Conservation (phyloP, 2,888 invertebrate species). For the Thymelicus acteon region DNA sequence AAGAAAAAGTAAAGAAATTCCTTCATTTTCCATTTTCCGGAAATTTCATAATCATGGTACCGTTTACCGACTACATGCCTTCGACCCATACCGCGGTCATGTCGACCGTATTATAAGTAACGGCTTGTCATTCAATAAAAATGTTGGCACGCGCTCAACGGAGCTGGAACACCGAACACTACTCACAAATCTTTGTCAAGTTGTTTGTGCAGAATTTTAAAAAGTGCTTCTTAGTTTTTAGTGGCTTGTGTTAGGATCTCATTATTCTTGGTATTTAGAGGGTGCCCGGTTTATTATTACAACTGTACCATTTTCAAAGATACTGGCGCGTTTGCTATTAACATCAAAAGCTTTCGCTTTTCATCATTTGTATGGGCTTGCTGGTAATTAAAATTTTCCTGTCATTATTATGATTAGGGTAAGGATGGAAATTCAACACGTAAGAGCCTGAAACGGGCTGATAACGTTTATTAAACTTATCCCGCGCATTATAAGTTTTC, state of each 20-base stretch:
- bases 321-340: neutral
- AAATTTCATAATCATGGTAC: too few species aligned
- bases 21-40: too few species aligned
- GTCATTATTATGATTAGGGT: too few species aligned
- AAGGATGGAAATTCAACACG: too few species aligned
- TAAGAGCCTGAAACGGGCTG: too few species aligned
- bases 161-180: slow-evolving; percentile 2
- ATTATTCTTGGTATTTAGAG: neutral
- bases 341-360: too few species aligned
- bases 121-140: slow-evolving; percentile 25
- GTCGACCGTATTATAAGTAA: slow-evolving; percentile 21
- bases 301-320: neutral
- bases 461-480: too few species aligned
- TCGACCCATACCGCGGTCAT: neutral
- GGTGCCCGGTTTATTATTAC: neutral
- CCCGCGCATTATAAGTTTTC: too few species aligned
- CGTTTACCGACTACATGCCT: neutral
- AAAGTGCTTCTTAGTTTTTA: neutral
- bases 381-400: too few species aligned
- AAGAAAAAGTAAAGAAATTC: too few species aligned
- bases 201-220: slow-evolving; percentile 3
- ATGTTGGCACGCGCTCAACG: slow-evolving; percentile 25
- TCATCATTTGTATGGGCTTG: too few species aligned
- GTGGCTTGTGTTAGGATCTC: neutral
- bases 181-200: slow-evolving; percentile 25